Evolutionary conservation across 2,113 vertebrate species (phyloP).

Genomic region (Sinocyclocheilus anophthalmus): DNA sequence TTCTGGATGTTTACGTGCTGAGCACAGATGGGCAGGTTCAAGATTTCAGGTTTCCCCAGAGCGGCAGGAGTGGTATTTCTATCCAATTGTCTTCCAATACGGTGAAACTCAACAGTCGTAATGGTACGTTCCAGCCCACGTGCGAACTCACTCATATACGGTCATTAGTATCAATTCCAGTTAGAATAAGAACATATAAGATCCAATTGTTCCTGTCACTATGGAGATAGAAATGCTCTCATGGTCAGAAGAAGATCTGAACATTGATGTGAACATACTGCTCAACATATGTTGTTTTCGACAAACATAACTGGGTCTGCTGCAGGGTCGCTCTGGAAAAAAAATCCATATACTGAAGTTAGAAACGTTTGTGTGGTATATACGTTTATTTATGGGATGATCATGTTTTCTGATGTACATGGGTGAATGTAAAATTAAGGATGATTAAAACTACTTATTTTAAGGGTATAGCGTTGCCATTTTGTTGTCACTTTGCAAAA

Average conservation of each 20-base stretch:
- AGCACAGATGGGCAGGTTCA: constrained; percentile 97
- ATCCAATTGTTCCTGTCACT: constrained; percentile 41
- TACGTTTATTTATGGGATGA: background rate
- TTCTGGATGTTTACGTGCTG: constrained; percentile 94
- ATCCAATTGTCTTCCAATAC: constrained; percentile 97
- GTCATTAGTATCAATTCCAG: constrained; percentile 5
- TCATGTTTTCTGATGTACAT: background rate
- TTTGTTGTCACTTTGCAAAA: background rate
- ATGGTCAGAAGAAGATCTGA: constrained; percentile 12
- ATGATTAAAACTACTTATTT: background rate
- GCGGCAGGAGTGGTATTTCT: constrained; percentile 88
- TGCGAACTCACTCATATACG: background rate
- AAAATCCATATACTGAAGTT: background rate
- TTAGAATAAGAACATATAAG: constrained; percentile 35
- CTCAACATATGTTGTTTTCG: constrained; percentile 41
- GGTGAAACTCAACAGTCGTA: constrained; percentile 97
- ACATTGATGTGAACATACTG: constrained; percentile 29
- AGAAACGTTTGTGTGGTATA: background rate
- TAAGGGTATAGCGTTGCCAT: background rate
- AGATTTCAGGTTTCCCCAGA: constrained; percentile 96
- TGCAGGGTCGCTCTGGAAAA: background rate
- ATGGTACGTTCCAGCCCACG: constrained; percentile 78
- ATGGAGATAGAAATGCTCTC: constrained; percentile 1
- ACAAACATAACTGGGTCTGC: background rate
- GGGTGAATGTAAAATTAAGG: background rate